Conservation (phyloP, 2,888 invertebrate species). For the Omphaloscelis lunosa region DNA sequence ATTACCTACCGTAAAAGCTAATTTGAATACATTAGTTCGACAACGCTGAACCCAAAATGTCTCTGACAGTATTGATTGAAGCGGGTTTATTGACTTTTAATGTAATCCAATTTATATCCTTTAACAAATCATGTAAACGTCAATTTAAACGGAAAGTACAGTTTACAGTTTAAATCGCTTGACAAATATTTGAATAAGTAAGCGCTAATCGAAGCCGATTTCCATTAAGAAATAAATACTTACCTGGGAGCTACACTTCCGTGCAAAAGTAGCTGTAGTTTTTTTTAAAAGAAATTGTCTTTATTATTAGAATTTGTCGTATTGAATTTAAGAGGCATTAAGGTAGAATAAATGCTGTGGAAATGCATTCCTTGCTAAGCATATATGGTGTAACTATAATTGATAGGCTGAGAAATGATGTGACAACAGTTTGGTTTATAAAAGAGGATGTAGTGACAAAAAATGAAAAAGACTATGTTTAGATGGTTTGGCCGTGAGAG, state of each 20-base stretch:
- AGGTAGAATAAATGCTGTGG: too few relatives aligned
- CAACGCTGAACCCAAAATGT: slow-evolving; percentile 25
- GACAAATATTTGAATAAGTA: slow-evolving; percentile 35
- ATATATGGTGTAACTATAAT: too few relatives aligned
- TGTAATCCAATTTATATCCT: slow-evolving; percentile 37
- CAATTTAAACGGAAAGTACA: slow-evolving; percentile 23
- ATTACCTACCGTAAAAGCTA: slow-evolving; percentile 24
- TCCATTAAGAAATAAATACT: slow-evolving; percentile 7
- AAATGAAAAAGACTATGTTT: too few relatives aligned
- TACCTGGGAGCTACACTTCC: slow-evolving; percentile 3
- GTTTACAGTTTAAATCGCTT: slow-evolving; percentile 8
- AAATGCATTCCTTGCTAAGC: too few relatives aligned
- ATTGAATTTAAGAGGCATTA: too few relatives aligned
- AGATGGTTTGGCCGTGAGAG: too few relatives aligned
- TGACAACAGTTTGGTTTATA: too few relatives aligned
- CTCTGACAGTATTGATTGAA: not conserved
- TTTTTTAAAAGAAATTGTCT: not conserved
- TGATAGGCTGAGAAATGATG: too few relatives aligned
- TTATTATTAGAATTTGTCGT: too few relatives aligned
- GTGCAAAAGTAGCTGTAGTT: not conserved
- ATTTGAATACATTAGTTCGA: slow-evolving; percentile 45
- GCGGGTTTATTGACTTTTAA: slow-evolving; percentile 31
- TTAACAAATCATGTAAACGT: slow-evolving; percentile 7
- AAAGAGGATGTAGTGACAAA: too few relatives aligned
- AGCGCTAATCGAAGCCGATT: slow-evolving; percentile 15